Base-by-base conservation (phyloP, 2,888 invertebrate species). In the Nomada lathburiana region DNA sequence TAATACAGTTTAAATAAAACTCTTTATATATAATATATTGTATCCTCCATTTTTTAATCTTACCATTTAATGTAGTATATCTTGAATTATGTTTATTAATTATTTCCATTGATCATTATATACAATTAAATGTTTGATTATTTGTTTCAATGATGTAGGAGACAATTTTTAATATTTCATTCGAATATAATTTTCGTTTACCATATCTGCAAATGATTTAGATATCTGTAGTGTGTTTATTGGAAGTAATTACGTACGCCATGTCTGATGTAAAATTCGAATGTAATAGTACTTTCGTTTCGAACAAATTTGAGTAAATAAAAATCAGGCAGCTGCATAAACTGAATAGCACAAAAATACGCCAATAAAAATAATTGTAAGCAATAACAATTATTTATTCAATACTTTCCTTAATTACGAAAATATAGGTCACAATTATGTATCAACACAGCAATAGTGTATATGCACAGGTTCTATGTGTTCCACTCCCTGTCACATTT, bases 401-500 rank as follows among this genome's bases (percentile, higher is more conserved):
- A 11, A n/a, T 55, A 44, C 82, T 74, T 84, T 88, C 78, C 87
- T 88, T 84, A 81, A 87, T 64, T 9, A 26, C 10, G 13, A 1
- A 23, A 70, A 53, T 70, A 84, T 72, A 97, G 97, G 91, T 98
- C 98, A 65, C 99, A 99, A 95, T 95, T 99, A 95, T 99, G 99
- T 94, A 99, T 99, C 94, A 99, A 99, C 95, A 99, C 99, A 82
- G 99, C 99, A 50, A 99, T 99, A 92, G 99, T 99, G 76, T 99
- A 99, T 93, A 99, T 99, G 99, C 99, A 99, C 94, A 96, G 99
- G 76, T 99, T 99, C 95, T 99, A 99, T 95, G 98, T 99, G 95
- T 99, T 98, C 95, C 99, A 99, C 94, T 98, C 99, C 20, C 98
- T 99, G 95, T 97, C 98, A 70, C 97, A 97, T 94, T 99, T 99